These are phyloP conservation scores for Oedothorax gibbosus DNA, from an alignment of 1,140 invertebrate genomes.

Conservation along the genomic window DNA sequence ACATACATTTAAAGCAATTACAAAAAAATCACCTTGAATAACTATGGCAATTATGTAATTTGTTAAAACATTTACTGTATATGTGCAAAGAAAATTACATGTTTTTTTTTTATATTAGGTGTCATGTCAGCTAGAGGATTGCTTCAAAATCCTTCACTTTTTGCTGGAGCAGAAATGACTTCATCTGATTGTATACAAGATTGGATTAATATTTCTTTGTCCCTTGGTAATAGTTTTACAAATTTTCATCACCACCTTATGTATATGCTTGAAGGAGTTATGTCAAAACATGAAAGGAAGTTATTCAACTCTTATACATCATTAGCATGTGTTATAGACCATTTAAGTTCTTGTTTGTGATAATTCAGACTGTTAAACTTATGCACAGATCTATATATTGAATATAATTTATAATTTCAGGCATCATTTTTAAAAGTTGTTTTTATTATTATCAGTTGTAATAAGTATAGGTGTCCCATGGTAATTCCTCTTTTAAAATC, in stretches of 20 bases:
- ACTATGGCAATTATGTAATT: background rate
- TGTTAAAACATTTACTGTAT: background rate
- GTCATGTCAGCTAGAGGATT: conserved; percentile 91
- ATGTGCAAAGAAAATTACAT: background rate
- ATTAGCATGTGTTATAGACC: conserved; percentile 78
- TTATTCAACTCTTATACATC: conserved; percentile 83
- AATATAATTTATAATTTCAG: too few relatives aligned
- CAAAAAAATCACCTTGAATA: background rate
- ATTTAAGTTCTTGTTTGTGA: conserved; percentile 70
- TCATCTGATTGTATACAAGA: conserved; percentile 83
- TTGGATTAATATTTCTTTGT: conserved; percentile 83
- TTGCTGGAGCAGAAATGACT: conserved; percentile 77
- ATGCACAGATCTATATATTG: too few relatives aligned
- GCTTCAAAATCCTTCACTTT: conserved; percentile 91
- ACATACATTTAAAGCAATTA: background rate
- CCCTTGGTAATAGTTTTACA: conserved; percentile 77
- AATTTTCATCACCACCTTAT: conserved; percentile 93
- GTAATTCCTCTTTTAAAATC: too few relatives aligned
- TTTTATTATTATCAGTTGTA: too few relatives aligned
- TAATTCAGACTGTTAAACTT: too few relatives aligned
- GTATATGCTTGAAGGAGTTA: conserved; percentile 89
- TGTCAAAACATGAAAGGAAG: conserved; percentile 77
- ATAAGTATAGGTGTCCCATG: too few relatives aligned
- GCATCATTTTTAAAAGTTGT: too few relatives aligned
- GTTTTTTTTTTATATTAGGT: conserved; percentile 69